These are phyloP conservation scores for Amphiprion ocellaris DNA, from an alignment of 2,113 vertebrate species.

Conservation along the genomic window DNA sequence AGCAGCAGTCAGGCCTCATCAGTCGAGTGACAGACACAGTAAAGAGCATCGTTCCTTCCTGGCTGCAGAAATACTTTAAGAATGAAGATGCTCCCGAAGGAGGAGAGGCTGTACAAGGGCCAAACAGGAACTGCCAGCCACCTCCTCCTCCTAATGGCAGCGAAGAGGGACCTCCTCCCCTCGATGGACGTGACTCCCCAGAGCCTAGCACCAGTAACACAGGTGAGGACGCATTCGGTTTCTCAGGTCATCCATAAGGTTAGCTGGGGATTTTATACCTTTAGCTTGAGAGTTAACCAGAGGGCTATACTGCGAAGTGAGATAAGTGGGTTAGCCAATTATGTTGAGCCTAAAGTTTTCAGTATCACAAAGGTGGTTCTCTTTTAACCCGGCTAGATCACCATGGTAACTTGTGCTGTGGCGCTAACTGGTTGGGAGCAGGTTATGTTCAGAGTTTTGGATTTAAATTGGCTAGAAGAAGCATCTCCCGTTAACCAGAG, in stretches of 20 bases:
- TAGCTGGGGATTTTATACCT: not conserved
- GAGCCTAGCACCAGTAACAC: slow-evolving; percentile 89
- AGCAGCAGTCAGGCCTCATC: slow-evolving; percentile 91
- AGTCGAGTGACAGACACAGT: slow-evolving; percentile 95
- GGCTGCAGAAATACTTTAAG: slow-evolving; percentile 96
- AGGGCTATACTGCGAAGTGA: too few relatives aligned
- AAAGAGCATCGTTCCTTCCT: slow-evolving; percentile 96
- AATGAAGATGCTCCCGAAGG: slow-evolving; percentile 86
- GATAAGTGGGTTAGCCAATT: too few relatives aligned
- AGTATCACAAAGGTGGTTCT: too few relatives aligned
- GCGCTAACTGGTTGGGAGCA: too few relatives aligned
- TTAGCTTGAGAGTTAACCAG: not conserved
- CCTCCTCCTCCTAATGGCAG: slow-evolving; percentile 85
- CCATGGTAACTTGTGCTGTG: too few relatives aligned
- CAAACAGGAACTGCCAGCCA: slow-evolving; percentile 76
- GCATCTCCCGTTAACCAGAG: too few relatives aligned
- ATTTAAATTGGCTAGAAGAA: too few relatives aligned
- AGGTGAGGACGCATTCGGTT: slow-evolving; percentile 76
- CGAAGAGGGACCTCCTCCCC: slow-evolving; percentile 80
- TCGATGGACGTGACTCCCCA: slow-evolving; percentile 87
- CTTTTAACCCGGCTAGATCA: too few relatives aligned
- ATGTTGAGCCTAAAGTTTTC: too few relatives aligned
- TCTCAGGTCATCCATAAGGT: not conserved
- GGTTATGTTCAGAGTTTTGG: too few relatives aligned
- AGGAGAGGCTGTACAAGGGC: slow-evolving; percentile 32